phyloP scores from a whole-genome alignment of 2,113 vertebrate genomes.

The Mastomys natalensis region DNA sequence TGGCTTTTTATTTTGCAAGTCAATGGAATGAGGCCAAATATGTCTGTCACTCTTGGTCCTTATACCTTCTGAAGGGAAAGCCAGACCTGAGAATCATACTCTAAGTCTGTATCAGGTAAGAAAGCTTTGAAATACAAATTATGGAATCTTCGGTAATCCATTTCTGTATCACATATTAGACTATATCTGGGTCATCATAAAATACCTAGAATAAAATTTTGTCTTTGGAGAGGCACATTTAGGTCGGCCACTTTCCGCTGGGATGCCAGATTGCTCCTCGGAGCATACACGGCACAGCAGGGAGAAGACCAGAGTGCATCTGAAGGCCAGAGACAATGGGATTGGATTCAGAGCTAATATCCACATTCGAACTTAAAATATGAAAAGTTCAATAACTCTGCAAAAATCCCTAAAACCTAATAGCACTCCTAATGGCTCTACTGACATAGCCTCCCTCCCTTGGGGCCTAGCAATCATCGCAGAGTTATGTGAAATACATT shows the following conservation, averaged over 20 bases:
- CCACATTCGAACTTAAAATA: slow-evolving; percentile 68
- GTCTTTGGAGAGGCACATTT: slow-evolving; percentile 76
- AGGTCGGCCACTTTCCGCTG: slow-evolving; percentile 66
- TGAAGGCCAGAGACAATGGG: slow-evolving; percentile 69
- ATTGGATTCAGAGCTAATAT: slow-evolving; percentile 70
- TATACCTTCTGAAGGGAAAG: background rate
- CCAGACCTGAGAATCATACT: slow-evolving; percentile 5
- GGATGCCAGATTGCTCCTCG: slow-evolving; percentile 75
- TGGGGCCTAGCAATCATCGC: slow-evolving; percentile 37
- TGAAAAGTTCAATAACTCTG: slow-evolving; percentile 69
- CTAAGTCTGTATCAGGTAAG: slow-evolving; percentile 56
- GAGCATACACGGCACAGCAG: background rate
- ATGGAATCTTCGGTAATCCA: slow-evolving; percentile 28
- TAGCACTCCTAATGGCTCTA: slow-evolving; percentile 67
- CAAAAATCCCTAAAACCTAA: slow-evolving; percentile 67
- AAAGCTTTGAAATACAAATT: slow-evolving; percentile 59
- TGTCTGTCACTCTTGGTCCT: background rate
- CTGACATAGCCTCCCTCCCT: slow-evolving; percentile 45
- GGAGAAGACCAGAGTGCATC: slow-evolving; percentile 45
- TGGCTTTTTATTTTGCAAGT: background rate
- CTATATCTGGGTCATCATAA: slow-evolving; percentile 76
- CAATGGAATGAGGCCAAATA: background rate
- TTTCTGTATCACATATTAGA: slow-evolving; percentile 63
- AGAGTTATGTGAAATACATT: slow-evolving; percentile 37
- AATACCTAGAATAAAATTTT: slow-evolving; percentile 73